Percentiles rank a stretch among this genome's conserved stretches.
phyloP scores from a whole-genome alignment of 2,113 vertebrate genomes.

The Sapajus apella region DNA sequence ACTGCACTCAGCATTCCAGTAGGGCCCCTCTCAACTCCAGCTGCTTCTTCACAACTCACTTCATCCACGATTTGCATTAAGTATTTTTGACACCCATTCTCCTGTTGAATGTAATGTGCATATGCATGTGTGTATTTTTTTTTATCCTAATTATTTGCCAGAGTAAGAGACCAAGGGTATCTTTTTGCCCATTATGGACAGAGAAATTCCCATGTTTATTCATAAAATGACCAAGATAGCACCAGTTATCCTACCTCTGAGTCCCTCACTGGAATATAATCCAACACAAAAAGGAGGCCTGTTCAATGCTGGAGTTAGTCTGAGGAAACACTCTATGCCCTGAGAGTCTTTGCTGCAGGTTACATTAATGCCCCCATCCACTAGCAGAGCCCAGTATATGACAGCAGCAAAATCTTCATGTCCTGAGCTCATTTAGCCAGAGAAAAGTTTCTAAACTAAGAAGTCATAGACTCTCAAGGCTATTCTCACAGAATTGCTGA shows the following conservation, averaged over 20 bases:
- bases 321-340: neutral
- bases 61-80: constrained; percentile 22
- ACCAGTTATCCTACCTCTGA: constrained; percentile 22
- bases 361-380: neutral
- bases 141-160: constrained; percentile 33
- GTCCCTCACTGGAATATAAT: neutral
- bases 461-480: neutral
- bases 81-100: neutral
- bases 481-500: neutral
- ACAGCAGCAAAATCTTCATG: neutral
- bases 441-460: constrained; percentile 30
- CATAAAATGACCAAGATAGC: constrained; percentile 5
- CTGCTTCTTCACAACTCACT: constrained; percentile 19
- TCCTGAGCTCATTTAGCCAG: neutral
- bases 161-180: constrained; percentile 44
- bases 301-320: neutral
- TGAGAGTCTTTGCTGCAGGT: neutral
- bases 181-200: neutral
- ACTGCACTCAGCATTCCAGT: neutral
- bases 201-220: constrained; percentile 45
- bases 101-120: constrained; percentile 32
- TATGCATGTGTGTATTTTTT: neutral
- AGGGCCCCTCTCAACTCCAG: neutral
- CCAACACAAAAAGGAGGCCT: neutral
- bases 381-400: neutral